Percentiles rank a stretch among this genome's conserved stretches.
These are phyloP conservation scores for Philereme vetulata DNA, from an alignment of 2,888 invertebrate species.

Conservation along the genomic window DNA sequence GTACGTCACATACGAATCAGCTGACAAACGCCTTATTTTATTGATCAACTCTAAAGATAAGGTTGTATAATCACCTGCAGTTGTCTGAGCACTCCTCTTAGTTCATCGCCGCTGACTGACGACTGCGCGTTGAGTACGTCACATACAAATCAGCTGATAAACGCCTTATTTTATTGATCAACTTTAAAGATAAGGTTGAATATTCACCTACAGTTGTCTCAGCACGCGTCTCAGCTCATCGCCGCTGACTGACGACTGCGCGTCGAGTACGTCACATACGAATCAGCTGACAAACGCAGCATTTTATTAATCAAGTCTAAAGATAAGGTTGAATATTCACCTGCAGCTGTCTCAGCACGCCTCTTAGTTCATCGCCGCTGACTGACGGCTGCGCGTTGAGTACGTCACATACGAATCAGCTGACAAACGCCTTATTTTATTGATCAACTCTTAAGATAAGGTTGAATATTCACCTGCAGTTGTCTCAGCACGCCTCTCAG, in stretches of 20 bases:
- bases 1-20: conserved; percentile 97
- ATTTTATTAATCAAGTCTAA: conserved; percentile 87
- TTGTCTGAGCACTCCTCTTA: conserved; percentile 93
- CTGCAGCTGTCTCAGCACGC: conserved; percentile 95
- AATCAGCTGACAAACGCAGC: conserved; percentile 95
- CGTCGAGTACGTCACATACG: conserved; percentile 96
- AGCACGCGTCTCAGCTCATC: conserved; percentile 95
- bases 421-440: conserved; percentile 93
- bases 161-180: too few relatives aligned
- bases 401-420: conserved; percentile 97
- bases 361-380: conserved; percentile 93
- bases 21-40: conserved; percentile 94
- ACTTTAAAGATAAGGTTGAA: conserved; percentile 13
- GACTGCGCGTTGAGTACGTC: conserved; percentile 94
- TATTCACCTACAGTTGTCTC: conserved; percentile 91
- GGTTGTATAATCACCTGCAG: conserved; percentile 87
- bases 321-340: conserved; percentile 57
- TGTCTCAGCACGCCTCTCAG: conserved; percentile 94
- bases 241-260: conserved; percentile 89
- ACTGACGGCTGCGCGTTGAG: conserved; percentile 91
- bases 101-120: conserved; percentile 91
- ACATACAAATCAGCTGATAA: conserved; percentile 96
- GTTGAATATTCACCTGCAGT: conserved; percentile 87
- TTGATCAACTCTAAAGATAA: conserved; percentile 8
- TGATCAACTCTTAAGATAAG: conserved; percentile 6